Percentiles rank a stretch among this genome's conserved stretches.
These are phyloP conservation scores for Pogonomyrmex barbatus DNA, from an alignment of 1,140 invertebrate genomes.

Conservation along the genomic window DNA sequence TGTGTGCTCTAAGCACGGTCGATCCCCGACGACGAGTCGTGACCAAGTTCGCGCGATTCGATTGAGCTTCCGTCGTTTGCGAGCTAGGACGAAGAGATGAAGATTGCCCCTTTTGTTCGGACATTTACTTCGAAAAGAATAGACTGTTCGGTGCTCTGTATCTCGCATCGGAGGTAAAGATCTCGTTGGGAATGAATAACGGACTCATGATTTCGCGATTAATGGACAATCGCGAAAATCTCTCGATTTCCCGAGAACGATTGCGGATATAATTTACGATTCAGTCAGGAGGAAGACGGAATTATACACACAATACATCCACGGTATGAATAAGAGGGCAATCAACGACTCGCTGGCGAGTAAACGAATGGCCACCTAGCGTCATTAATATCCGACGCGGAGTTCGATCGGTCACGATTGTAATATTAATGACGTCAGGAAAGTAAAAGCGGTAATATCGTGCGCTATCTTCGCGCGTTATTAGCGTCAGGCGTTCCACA, in stretches of 20 bases:
- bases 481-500: slow-evolving; percentile 37
- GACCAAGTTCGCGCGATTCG: slow-evolving; percentile 71
- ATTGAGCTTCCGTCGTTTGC: slow-evolving; percentile 71
- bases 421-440: slow-evolving; percentile 48
- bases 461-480: slow-evolving; percentile 48
- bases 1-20: slow-evolving; percentile 42
- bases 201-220: slow-evolving; percentile 42
- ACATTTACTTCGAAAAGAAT: slow-evolving; percentile 52
- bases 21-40: slow-evolving; percentile 65
- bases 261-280: slow-evolving; percentile 31
- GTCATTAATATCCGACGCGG: slow-evolving; percentile 6
- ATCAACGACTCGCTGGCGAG: background rate
- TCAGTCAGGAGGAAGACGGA: background rate
- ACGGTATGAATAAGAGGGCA: background rate
- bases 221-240: slow-evolving; percentile 30
- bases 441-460: slow-evolving; percentile 51
- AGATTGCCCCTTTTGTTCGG: slow-evolving; percentile 56
- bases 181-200: slow-evolving; percentile 61
- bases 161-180: slow-evolving; percentile 38
- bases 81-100: slow-evolving; percentile 55
- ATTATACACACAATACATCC: slow-evolving; percentile 10
- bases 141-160: slow-evolving; percentile 38
- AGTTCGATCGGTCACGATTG: background rate
- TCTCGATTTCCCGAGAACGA: slow-evolving; percentile 21
- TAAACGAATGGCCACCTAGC: background rate